Evolutionary conservation across 2,888 invertebrate species (phyloP), one percentile per base, ranked within the genome.

Genomic region (Diploptera punctata): DNA sequence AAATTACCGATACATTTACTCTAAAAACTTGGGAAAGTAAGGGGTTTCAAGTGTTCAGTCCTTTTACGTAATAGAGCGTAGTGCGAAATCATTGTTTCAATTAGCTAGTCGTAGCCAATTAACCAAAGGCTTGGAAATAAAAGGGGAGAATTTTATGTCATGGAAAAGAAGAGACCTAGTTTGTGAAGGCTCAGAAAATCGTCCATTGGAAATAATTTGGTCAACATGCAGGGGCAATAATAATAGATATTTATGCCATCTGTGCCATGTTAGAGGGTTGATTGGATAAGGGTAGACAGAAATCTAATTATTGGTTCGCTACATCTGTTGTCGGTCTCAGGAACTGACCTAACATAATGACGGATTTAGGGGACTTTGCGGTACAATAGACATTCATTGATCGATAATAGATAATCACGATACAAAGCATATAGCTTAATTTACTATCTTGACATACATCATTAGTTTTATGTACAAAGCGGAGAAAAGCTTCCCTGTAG

Each of bases 201-300:
- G 29, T 57, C 57, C 57, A 57, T 31, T 57, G 57, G 57, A 57
- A n/a, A 57, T 57, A 57, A 57, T 57, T 54, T 54, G 29, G 57
- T 29, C 57, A 57, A 57, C 52, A 52, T 52, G 21, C 29, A 29
- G 26, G 13, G 16, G 24, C 16, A 10, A 9, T 9, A 57, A 57
- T 19, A 57, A 29, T 57, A 57, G n/a, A 57, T 57, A 29, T 26
- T 57, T 57, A 57, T 29, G 57, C 57, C 31, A n/a, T 29, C 57
- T 57, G 57, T 57, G 57, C 24, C 31, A 29, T 57, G 57, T 57
- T 57, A 4, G 54, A 26, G 57, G 29, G 57, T 5, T n/a, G 19
- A 29, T 1, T 57, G 29, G 16, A 29, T 57, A n/a, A 57, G 29
- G 57, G 57, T 26, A n/a, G 57, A 57, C 26, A 29, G 57, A 31